Evolutionary conservation across 2,888 invertebrate species (phyloP), one percentile per base, ranked within the genome.

Genomic region (Parascotia fuliginaria): DNA sequence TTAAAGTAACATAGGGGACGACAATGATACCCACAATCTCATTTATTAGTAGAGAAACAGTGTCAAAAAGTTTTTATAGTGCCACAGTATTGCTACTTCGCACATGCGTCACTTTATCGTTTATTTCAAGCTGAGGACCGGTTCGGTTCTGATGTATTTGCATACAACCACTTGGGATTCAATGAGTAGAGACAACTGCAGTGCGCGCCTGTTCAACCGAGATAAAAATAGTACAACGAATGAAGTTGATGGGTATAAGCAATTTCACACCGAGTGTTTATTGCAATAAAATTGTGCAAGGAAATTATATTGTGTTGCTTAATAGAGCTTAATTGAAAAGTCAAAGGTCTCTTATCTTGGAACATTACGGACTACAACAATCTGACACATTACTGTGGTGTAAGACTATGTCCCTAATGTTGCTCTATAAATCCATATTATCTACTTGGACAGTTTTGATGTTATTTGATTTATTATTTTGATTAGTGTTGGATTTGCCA

Each of bases 301-400:
- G 65, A 73, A 65, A 73, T 68, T 70, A 57, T 67, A 70, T 69
- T 70, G 70, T 65, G 59, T 73, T 66, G 74, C 75, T 72, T 80
- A 77, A 80, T 76, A 73, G 73, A 69, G 70, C 74, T 75, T 76
- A 79, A 82, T 82, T 81, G 79, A 75, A 73, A 77, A 72, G 81
- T 75, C 81, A 80, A 76, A 81, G 80, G 79, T 77, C 75, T 65
- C 61, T 65, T 79, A 76, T 74, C 70, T 68, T 62, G 51, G 48
- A 32, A 53, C 70, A 70, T 74, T 72, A 68, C 55, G 64, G 60
- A 19, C 4, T 51, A 41, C 65, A 57, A 70, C 63, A 55, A 73
- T 76, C 64, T 62, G 70, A 67, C 73, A 65, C 70, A 62, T 64
- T 73, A 61, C 60, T 65, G 56, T n/a, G n/a, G n/a, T n/a, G n/a